Evolutionary conservation across 2,888 invertebrate genomes (phyloP), one percentile per base, ranked within the genome.

Genomic region (Mythimna pallens): DNA sequence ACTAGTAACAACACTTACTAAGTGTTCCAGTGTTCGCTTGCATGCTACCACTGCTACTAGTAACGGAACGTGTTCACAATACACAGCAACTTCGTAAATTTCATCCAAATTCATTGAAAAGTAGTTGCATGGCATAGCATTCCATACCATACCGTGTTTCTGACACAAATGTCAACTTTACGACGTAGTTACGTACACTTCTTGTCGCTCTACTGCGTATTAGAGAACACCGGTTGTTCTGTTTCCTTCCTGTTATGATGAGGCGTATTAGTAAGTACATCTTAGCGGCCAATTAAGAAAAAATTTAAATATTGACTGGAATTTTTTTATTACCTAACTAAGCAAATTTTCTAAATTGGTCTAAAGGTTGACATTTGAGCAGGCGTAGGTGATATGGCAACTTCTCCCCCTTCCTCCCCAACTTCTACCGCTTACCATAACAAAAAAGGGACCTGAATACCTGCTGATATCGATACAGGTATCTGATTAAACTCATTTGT

Each of bases 231-330:
- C 7, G 30, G 47, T 17, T 14, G 36, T n/a, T 71, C 22, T 20
- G 7, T 76, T 30, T 50, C 47, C 22, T 55, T 40, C 47, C n/a
- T 76, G 47, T 47, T 76, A 3, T 20, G 36, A 55, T 22, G 20
- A 47, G 40, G 8, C 10, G 40, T 10, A 10, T 9, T 40, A 5
- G 22, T 10, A 14, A 20, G 3, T 34, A 36, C 2, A 12, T 20
- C 3, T 66, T n/a, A 70, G 9, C 54, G 20, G 30, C 2, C 25
- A 72, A 57, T 36, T 34, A 72, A 57, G 43, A 25, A 8, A 57
- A 43, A 10, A 34, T 55, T 34, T 7, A 40, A 47, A 70, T 34
- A 57, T 40, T 40, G 0, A 40, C 40, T 12, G 3, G 12, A 40
- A 7, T 36, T 36, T 36, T 34, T 36, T 36, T 36, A 36, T 36